These are phyloP conservation scores for Lethenteron camtschaticum DNA, from an alignment of 2,113 vertebrate species.

Conservation along the genomic window DNA sequence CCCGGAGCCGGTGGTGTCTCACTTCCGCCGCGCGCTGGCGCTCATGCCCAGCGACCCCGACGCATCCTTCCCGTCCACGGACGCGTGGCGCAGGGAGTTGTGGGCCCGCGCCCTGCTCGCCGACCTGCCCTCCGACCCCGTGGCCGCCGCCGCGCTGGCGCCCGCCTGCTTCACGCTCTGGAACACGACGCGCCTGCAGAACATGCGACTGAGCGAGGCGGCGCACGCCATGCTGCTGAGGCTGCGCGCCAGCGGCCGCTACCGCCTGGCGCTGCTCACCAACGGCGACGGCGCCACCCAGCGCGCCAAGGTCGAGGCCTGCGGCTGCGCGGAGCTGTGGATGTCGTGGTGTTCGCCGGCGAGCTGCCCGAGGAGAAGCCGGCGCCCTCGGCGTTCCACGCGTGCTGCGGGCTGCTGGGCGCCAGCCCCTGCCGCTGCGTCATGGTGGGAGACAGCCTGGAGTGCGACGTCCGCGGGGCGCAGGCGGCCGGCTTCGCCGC, in stretches of 20 bases:
- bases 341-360: slow-evolving; percentile 4
- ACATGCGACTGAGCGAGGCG: neutral
- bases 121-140: neutral
- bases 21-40: too few species aligned
- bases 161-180: neutral
- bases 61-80: neutral
- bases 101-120: neutral
- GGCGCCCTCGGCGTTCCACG: slow-evolving; percentile 2
- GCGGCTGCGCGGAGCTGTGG: neutral
- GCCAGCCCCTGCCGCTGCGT: neutral
- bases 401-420: neutral
- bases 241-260: neutral
- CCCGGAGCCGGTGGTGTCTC: too few species aligned
- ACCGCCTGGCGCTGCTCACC: neutral
- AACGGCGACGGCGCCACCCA: slow-evolving; percentile 4
- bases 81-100: slow-evolving; percentile 1
- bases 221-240: slow-evolving; percentile 6
- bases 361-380: slow-evolving; percentile 5
- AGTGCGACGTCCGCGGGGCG: slow-evolving; percentile 1
- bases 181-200: neutral
- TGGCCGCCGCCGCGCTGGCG: neutral
- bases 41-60: too few species aligned
- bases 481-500: neutral
- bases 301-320: neutral
- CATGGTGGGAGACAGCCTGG: slow-evolving; percentile 6